Percentiles rank a stretch among this genome's conserved stretches.
These are phyloP conservation scores for Poecilia velifera DNA, from an alignment of 2,797 vertebrate species.

Conservation along the genomic window DNA sequence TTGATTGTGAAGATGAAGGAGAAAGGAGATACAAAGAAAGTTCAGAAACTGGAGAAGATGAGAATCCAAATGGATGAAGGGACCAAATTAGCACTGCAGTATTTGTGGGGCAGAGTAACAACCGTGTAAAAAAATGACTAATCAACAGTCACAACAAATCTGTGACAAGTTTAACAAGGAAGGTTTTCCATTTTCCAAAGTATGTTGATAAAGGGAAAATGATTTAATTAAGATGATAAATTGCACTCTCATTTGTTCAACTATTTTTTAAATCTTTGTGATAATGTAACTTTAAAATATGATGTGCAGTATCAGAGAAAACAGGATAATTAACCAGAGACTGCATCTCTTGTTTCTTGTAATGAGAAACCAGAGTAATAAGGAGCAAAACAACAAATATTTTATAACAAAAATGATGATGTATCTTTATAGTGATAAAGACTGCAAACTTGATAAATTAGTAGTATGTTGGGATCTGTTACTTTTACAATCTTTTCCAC, in stretches of 20 bases:
- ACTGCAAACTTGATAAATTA: not conserved
- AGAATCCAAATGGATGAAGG: conserved; percentile 1
- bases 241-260: not conserved
- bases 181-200: not conserved
- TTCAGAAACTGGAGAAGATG: too few species aligned
- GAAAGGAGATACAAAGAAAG: too few species aligned
- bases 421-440: not conserved
- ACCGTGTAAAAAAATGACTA: not conserved
- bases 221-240: not conserved
- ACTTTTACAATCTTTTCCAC: too few species aligned
- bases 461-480: not conserved
- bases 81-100: not conserved
- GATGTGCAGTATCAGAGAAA: too few species aligned
- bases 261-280: not conserved
- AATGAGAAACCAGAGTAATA: too few species aligned
- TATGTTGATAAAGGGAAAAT: not conserved
- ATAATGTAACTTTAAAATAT: too few species aligned
- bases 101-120: not conserved
- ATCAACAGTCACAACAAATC: not conserved
- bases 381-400: too few species aligned
- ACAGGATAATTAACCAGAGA: too few species aligned
- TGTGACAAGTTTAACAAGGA: not conserved
- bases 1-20: too few species aligned
- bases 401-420: too few species aligned
- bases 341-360: too few species aligned